Evolutionary conservation across 2,888 invertebrate genomes (phyloP), one percentile per base, ranked within the genome.

Genomic region (Cistogaster globosa): DNA sequence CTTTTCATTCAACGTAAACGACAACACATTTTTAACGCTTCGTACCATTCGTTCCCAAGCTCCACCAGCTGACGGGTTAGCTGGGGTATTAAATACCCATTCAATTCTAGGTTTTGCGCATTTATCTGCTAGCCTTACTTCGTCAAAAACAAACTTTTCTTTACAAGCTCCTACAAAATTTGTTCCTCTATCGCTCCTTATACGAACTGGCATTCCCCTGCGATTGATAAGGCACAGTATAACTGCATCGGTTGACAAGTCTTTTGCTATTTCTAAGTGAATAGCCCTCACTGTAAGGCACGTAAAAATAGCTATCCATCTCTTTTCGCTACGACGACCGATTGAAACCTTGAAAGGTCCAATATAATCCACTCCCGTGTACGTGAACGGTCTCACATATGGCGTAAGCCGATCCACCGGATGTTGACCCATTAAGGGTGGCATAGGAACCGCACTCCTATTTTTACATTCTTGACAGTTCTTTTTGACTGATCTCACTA

Each of bases 301-400:
- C 26, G 48, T 82, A 26, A 53, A 82, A 42, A 63, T 53, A 58
- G 65, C 63, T 63, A 65, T 57, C 79, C 65, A 79, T 48, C 55
- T 71, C 18, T 63, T 79, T 58, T 48, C 74, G 16, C 18, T 51
- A n/a, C 32, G 75, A 45, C 57, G 69, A 36, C 53, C 78, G 74
- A 85, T 67, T 58, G 55, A 60, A 18, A 53, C 48, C 51, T 18
- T 45, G 45, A 71, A 71, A 26, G 72, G 62, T n/a, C 74, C 74
- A 42, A 74, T 53, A 63, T 74, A 74, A 18, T 74, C 74, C 14
- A 63, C 9, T 16, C 63, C 74, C 7, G 74, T 74, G 38, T 74
- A 74, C 12, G 74, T 14, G 22, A 74, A 74, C 18, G 74, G 62
- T 20, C 74, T 62, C 20, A 74, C 53, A 48, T 74, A 74, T 45